A percentile compares a stretch with the other conserved stretches of the same genome.
phyloP scores from a whole-genome alignment of 2,113 vertebrate genomes.

The Emberiza fucata region DNA sequence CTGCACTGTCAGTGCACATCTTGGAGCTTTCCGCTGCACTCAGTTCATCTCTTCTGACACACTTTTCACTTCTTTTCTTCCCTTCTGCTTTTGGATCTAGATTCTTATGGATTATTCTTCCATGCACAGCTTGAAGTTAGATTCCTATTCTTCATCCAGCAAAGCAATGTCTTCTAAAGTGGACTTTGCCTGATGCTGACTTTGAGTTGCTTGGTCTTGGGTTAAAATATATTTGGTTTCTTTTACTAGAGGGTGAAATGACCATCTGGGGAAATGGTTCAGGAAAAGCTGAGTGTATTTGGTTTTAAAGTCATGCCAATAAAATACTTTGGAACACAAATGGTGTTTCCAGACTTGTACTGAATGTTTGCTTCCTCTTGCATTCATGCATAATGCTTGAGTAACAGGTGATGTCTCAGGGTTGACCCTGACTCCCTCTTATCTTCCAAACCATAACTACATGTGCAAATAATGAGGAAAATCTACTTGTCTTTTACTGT shows the following conservation, averaged over 20 bases:
- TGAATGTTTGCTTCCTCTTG: not conserved
- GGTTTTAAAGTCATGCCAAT: not conserved
- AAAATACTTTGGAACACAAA: not conserved
- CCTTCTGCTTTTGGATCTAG: not conserved
- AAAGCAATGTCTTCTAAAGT: not conserved
- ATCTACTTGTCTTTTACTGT: not conserved
- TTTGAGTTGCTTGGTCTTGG: not conserved
- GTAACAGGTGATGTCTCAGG: not conserved
- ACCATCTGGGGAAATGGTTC: not conserved
- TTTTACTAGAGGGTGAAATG: not conserved
- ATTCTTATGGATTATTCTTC: not conserved
- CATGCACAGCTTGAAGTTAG: not conserved
- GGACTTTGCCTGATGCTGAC: not conserved
- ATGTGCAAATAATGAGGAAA: not conserved
- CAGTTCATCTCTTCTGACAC: not conserved
- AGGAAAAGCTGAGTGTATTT: not conserved
- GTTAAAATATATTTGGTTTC: not conserved
- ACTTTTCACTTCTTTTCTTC: not conserved
- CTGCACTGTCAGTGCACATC: not conserved
- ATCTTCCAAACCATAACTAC: not conserved
- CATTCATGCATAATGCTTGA: not conserved
- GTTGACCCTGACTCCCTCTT: not conserved
- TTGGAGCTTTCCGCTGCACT: not conserved
- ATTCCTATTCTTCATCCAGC: not conserved
- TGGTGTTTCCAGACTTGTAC: not conserved